Conservation (phyloP, 2,888 invertebrate genomes). For the Meiosimyza platycephala region DNA sequence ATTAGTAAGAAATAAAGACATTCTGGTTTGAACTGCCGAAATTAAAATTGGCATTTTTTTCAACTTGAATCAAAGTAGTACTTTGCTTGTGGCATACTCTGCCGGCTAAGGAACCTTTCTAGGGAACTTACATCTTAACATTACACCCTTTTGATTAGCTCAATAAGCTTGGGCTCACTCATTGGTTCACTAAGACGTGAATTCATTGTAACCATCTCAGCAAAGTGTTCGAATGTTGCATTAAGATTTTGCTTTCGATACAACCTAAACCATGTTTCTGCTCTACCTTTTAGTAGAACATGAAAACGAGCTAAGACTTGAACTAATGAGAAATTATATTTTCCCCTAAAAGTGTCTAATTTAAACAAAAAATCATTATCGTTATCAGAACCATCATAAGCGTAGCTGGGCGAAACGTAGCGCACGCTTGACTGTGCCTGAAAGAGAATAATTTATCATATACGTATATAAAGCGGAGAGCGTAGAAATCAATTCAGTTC, state of each 20-base stretch:
- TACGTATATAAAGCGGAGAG: too few species aligned
- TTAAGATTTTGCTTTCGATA: conserved; percentile 21
- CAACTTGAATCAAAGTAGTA: too few species aligned
- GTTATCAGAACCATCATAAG: not conserved
- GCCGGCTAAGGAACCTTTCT: too few species aligned
- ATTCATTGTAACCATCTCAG: conserved; percentile 22
- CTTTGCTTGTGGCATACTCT: too few species aligned
- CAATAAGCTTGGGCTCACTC: not conserved
- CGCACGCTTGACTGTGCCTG: too few species aligned
- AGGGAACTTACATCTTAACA: too few species aligned
- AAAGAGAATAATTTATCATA: too few species aligned
- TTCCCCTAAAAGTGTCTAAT: conserved; percentile 1
- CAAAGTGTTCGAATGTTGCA: conserved; percentile 5
- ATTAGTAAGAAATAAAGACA: too few species aligned
- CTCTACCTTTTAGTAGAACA: conserved; percentile 20
- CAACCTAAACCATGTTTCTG: conserved; percentile 33
- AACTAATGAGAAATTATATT: not conserved
- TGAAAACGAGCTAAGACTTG: conserved; percentile 24
- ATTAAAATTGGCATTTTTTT: too few species aligned
- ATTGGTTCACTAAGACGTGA: conserved; percentile 7
- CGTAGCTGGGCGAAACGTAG: too few species aligned
- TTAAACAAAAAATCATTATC: conserved; percentile 21
- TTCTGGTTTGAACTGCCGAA: too few species aligned
- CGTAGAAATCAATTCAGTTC: too few species aligned
- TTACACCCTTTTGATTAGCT: not conserved